A percentile compares a stretch with the other conserved stretches of the same genome.
Conservation (phyloP, 1,140 invertebrate species). For the Tribolium madens region DNA sequence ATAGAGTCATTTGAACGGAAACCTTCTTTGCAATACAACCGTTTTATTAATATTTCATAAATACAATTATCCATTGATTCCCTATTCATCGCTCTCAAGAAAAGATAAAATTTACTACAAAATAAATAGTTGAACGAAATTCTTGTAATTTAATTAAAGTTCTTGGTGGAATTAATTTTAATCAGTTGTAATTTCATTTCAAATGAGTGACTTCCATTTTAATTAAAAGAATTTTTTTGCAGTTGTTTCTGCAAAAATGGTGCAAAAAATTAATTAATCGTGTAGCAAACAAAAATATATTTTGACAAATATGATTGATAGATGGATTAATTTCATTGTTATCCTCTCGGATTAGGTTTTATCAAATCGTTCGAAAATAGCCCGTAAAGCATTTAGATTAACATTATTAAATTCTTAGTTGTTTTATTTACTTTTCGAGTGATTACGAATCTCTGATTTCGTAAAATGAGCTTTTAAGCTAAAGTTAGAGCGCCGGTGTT, state of each 20-base stretch:
- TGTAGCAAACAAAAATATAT: neutral
- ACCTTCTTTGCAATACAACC: no score
- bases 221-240: no score
- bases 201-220: no score
- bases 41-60: no score
- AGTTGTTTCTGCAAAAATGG: no score
- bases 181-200: no score
- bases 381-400: neutral
- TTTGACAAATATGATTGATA: neutral
- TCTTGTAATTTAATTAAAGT: no score
- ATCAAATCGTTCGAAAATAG: neutral
- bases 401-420: neutral
- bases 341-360: neutral
- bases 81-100: no score
- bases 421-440: neutral
- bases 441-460: neutral
- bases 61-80: no score
- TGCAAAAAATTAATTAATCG: neutral
- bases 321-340: neutral
- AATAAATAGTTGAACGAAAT: no score
- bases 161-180: no score
- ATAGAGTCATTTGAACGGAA: neutral
- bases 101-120: no score
- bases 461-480: neutral
- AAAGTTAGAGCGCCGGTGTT: neutral